A percentile compares a stretch with the other conserved stretches of the same genome.
These are phyloP conservation scores for Thryonomys swinderianus DNA, from an alignment of 2,113 vertebrate species.

Conservation along the genomic window DNA sequence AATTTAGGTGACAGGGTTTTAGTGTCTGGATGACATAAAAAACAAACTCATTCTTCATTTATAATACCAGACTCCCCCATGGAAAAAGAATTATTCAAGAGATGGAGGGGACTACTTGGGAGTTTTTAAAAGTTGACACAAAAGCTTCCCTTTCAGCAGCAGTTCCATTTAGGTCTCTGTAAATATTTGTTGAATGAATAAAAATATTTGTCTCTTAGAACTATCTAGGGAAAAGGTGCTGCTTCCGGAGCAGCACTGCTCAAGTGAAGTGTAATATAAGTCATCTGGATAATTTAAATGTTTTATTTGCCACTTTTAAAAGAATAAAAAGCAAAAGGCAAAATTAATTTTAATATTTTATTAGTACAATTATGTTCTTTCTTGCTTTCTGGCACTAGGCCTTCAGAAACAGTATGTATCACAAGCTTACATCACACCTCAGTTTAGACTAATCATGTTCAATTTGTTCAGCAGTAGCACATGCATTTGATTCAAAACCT, in stretches of 20 bases:
- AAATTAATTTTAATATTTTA: background rate
- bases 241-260: background rate
- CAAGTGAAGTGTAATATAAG: background rate
- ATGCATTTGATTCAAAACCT: background rate
- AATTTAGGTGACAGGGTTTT: slow-evolving; percentile 43
- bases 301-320: background rate
- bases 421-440: background rate
- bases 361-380: background rate
- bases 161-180: slow-evolving; percentile 49
- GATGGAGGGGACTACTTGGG: slow-evolving; percentile 32
- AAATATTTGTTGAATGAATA: slow-evolving; percentile 56
- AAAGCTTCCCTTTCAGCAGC: slow-evolving; percentile 43
- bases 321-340: slow-evolving; percentile 2
- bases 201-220: slow-evolving; percentile 68
- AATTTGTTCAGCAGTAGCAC: background rate
- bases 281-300: background rate
- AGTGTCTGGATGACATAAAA: slow-evolving; percentile 59
- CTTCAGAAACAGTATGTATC: background rate
- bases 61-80: slow-evolving; percentile 52
- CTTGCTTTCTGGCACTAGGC: background rate
- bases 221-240: slow-evolving; percentile 17
- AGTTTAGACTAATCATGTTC: background rate
- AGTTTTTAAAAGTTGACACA: slow-evolving; percentile 54
- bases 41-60: slow-evolving; percentile 58
- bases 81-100: slow-evolving; percentile 41